Conservation (phyloP, 2,113 vertebrate genomes). For the Gymnorhina tibicen region DNA sequence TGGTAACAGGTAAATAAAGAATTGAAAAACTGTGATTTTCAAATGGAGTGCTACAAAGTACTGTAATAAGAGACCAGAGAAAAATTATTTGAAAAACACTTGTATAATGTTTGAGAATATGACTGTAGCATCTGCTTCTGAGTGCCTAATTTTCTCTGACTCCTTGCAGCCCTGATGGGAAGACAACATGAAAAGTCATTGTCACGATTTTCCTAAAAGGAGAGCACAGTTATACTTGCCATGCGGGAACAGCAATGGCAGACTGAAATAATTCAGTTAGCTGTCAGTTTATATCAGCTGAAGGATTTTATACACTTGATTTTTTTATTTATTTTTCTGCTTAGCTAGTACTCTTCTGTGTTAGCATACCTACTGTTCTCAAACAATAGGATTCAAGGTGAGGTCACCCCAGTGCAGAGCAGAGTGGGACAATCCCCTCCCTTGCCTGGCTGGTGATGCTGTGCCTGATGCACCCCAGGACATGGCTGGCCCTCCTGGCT, state of each 20-base stretch:
- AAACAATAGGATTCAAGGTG: neutral
- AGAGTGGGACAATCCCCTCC: neutral
- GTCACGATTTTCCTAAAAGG: neutral
- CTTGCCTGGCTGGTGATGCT: rapidly evolving
- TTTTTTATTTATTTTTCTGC: neutral
- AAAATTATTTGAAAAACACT: neutral
- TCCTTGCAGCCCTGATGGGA: neutral
- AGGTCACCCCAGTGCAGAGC: rapidly evolving
- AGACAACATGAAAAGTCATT: neutral
- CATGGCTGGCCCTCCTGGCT: neutral
- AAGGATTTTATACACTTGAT: neutral
- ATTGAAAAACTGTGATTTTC: neutral
- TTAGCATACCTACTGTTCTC: neutral
- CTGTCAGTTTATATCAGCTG: neutral
- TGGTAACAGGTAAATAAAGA: neutral
- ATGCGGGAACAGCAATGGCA: neutral
- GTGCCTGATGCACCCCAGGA: neutral
- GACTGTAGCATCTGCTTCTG: neutral
- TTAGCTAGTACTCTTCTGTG: neutral
- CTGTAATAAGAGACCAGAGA: neutral
- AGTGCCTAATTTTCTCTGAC: neutral
- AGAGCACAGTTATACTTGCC: neutral
- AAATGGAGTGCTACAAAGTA: neutral
- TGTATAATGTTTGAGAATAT: neutral
- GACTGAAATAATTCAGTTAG: neutral